phyloP scores from a whole-genome alignment of 2,113 vertebrate species.

The Polyodon spathula region DNA sequence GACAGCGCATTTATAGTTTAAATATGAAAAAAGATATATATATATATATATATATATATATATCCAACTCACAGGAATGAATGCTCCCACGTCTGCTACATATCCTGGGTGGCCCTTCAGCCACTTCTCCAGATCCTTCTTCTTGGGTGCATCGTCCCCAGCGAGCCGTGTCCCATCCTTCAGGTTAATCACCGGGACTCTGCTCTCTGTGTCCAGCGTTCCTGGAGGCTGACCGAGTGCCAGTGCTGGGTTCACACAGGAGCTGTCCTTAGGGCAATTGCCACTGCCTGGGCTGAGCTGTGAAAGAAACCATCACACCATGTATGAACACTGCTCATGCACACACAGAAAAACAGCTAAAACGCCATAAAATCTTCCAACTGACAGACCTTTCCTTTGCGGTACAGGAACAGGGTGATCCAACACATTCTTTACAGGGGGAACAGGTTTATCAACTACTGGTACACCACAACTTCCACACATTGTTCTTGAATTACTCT shows the following conservation, averaged over 20 bases:
- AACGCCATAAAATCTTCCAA: too few relatives aligned
- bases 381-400: not conserved
- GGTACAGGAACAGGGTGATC: not conserved
- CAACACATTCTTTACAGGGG: not conserved
- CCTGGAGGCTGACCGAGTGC: constrained; percentile 50
- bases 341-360: too few relatives aligned
- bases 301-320: not conserved
- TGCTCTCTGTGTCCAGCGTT: constrained; percentile 67
- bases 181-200: constrained; percentile 90
- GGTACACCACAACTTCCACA: not conserved
- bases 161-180: constrained; percentile 93
- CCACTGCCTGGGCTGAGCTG: constrained; percentile 70
- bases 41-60: too few relatives aligned
- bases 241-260: constrained; percentile 46
- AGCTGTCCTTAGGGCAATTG: constrained; percentile 59
- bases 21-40: too few relatives aligned
- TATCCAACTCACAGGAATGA: constrained; percentile 87
- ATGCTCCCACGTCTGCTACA: constrained; percentile 88
- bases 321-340: too few relatives aligned
- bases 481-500: too few relatives aligned
- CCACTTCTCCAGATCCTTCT: constrained; percentile 87
- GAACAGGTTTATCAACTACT: not conserved
- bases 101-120: constrained; percentile 89
- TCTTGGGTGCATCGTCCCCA: constrained; percentile 88
- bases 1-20: too few relatives aligned